Conservation (phyloP, 2,888 invertebrate genomes). For the Drosophila mimetica region DNA sequence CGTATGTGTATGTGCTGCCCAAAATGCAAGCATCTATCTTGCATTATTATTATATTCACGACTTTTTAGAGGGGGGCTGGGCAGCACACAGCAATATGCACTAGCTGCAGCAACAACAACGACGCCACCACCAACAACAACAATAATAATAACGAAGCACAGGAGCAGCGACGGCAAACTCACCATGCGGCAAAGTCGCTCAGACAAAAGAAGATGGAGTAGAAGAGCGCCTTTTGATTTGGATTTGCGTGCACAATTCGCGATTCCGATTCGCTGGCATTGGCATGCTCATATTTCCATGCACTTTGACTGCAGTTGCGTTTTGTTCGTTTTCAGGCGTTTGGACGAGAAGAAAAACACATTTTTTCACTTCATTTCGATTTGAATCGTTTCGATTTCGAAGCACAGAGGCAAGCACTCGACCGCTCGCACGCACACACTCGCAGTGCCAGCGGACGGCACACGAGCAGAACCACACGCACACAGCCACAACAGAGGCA, state of each 20-base stretch:
- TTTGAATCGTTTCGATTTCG: conserved; percentile 11
- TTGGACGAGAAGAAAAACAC: conserved; percentile 49
- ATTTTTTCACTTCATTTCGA: conserved; percentile 14
- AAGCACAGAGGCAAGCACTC: conserved; percentile 9
- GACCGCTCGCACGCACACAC: conserved; percentile 29
- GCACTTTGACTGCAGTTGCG: conserved; percentile 20
- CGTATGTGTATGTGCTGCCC: neutral
- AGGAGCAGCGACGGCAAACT: conserved; percentile 51
- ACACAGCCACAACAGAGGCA: conserved; percentile 24
- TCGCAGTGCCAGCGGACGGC: conserved; percentile 16
- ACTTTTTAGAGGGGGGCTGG: neutral
- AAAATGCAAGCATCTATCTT: conserved; percentile 20
- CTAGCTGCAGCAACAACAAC: conserved; percentile 18
- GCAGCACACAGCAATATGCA: conserved; percentile 22
- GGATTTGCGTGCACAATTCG: conserved; percentile 65
- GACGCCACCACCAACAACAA: conserved; percentile 56
- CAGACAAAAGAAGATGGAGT: conserved; percentile 78
- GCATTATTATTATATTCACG: conserved; percentile 1
- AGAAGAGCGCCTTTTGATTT: conserved; percentile 65
- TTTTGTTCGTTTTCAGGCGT: conserved; percentile 22
- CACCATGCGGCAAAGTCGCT: conserved; percentile 76
- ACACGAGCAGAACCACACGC: conserved; percentile 31
- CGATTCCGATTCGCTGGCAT: conserved; percentile 18
- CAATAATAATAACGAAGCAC: conserved; percentile 11
- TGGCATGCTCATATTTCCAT: conserved; percentile 49